Base-by-base conservation (phyloP, 2,888 invertebrate genomes). In the Acrobasis suavella region DNA sequence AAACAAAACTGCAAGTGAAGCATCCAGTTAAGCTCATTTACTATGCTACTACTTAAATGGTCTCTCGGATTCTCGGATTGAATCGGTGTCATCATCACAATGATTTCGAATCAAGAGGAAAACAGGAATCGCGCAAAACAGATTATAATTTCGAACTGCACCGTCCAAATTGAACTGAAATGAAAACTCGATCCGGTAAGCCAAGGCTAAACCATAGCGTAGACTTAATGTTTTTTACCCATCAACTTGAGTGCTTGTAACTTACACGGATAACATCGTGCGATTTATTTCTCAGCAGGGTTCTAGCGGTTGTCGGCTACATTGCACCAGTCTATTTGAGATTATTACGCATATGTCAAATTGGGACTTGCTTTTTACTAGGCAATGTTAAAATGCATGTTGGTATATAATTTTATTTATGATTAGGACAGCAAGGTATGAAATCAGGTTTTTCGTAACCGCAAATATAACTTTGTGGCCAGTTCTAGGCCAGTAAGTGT, bases 201-300 rank as follows among this genome's bases (percentile, higher is more conserved):
- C 67, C 64, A 67, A 69, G 72, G 75, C 66, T 73, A 71, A 70
- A 73, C 69, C 68, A 69, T 67, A 72, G 66, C 64, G 64, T 66
- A 66, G 63, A 64, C 67, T 65, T 69, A 32, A 15, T 66, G 60
- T 64, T 75, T 76, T 79, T 75, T 69, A 73, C 67, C 72, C 75
- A 76, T 76, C 78, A 77, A 68, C 68, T 73, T 63, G 68, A 70
- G 70, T 70, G 69, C 68, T 65, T 72, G 65, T 70, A 70, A 71
- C 72, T 73, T 76, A 74, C 71, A 69, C 71, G 70, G 66, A 68
- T 61, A 62, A 68, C 71, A 71, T 60, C 67, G 63, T 68, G 75
- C 76, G 67, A 85, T 82, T 85, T 81, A 81, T 81, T 77, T 83
- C 83, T 63, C 84, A 82, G 83, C 85, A 76, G 83, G 86, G 73